Conservation (phyloP, 2,113 vertebrate species). For the Pycnonotus jocosus region DNA sequence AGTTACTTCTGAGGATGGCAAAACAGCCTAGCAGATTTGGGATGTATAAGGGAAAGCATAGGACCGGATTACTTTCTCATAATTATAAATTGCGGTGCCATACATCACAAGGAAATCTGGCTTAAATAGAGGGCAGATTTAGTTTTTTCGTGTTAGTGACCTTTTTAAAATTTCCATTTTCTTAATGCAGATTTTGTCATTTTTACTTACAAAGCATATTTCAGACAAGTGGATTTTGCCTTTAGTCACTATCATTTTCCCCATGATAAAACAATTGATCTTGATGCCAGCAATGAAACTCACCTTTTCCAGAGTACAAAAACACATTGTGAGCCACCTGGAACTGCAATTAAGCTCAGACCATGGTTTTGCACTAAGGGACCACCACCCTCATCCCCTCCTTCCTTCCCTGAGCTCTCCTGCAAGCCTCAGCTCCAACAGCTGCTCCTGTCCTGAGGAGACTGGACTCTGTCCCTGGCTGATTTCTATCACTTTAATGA, state of each 20-base stretch:
- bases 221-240: neutral
- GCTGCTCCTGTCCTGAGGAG: neutral
- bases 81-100: neutral
- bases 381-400: neutral
- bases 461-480: neutral
- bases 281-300: neutral
- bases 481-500: neutral
- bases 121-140: neutral
- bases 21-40: neutral
- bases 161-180: neutral
- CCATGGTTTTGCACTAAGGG: neutral
- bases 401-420: neutral
- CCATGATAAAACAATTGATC: neutral
- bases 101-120: neutral
- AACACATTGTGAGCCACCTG: neutral
- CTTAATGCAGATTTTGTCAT: neutral
- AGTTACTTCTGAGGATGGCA: neutral
- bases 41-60: neutral
- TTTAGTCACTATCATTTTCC: neutral
- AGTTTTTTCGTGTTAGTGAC: neutral
- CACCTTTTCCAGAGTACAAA: neutral
- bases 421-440: neutral
- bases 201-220: neutral
- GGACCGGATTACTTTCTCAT: neutral
- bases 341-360: neutral